Percentiles rank a stretch among this genome's conserved stretches.
These are phyloP conservation scores for Phania funesta DNA, from an alignment of 2,888 invertebrate species.

Conservation along the genomic window DNA sequence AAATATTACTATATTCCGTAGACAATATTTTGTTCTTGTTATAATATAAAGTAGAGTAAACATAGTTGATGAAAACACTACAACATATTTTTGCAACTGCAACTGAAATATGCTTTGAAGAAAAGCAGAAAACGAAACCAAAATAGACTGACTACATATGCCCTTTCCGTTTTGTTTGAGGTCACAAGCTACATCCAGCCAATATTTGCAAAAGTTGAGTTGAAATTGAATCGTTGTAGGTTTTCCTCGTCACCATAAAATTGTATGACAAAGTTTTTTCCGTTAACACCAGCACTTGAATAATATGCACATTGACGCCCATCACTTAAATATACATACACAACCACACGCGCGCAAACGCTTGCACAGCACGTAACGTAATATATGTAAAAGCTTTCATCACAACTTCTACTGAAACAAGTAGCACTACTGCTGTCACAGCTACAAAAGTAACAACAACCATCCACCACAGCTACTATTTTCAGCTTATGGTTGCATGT, in stretches of 20 bases:
- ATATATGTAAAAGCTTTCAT: neutral
- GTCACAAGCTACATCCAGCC: slow-evolving; percentile 2
- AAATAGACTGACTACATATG: slow-evolving; percentile 7
- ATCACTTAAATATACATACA: slow-evolving; percentile 36
- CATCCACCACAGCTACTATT: slow-evolving; percentile 12
- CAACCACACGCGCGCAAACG: neutral
- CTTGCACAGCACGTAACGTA: neutral
- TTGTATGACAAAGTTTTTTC: slow-evolving; percentile 59
- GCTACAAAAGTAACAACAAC: neutral
- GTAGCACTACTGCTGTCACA: neutral
- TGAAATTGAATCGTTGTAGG: slow-evolving; percentile 42
- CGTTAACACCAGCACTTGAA: slow-evolving; percentile 59
- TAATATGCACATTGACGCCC: slow-evolving; percentile 64
- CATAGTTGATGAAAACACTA: neutral
- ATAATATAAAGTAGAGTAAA: slow-evolving; percentile 22
- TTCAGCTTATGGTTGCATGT: slow-evolving; percentile 27
- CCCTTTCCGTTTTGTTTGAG: neutral
- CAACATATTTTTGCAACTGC: slow-evolving; percentile 9
- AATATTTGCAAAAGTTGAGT: slow-evolving; percentile 47
- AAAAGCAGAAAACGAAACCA: neutral
- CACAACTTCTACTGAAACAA: neutral
- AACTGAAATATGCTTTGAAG: slow-evolving; percentile 11
- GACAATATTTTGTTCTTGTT: slow-evolving; percentile 42
- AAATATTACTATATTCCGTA: slow-evolving; percentile 3
- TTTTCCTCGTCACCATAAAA: slow-evolving; percentile 57